Evolutionary conservation across 2,113 vertebrate genomes (phyloP).

Genomic region (Phyllostomus discolor): DNA sequence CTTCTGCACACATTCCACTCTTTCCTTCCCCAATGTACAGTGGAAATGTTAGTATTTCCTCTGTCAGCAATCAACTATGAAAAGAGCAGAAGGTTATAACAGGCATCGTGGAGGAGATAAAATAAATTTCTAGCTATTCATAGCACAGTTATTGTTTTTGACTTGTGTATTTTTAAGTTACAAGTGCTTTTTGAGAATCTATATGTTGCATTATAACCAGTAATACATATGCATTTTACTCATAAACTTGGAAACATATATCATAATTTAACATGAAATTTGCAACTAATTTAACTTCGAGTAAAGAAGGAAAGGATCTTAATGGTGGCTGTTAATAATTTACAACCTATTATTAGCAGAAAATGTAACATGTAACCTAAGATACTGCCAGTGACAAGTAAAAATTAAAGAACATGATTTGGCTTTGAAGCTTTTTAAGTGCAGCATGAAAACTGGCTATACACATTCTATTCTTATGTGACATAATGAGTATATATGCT

Average conservation of each 20-base stretch:
- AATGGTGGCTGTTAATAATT: neutral
- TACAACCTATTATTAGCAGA: neutral
- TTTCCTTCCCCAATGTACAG: neutral
- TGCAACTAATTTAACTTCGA: neutral
- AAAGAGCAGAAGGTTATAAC: neutral
- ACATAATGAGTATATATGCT: neutral
- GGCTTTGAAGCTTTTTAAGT: neutral
- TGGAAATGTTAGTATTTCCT: neutral
- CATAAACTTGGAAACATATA: neutral
- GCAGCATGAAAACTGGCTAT: neutral
- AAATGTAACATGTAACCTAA: neutral
- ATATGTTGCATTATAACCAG: neutral
- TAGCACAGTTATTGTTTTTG: neutral
- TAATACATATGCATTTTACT: neutral
- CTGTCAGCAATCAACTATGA: neutral
- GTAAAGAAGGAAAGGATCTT: neutral
- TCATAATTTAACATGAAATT: neutral
- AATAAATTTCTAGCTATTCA: neutral
- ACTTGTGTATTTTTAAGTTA: neutral
- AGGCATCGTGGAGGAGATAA: neutral
- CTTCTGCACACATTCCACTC: neutral
- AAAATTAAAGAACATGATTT: neutral
- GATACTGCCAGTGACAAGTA: neutral
- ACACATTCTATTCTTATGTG: neutral
- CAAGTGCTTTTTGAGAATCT: neutral